These are phyloP conservation scores for Miltochrista miniata DNA, from an alignment of 2,888 invertebrate genomes.

Conservation along the genomic window DNA sequence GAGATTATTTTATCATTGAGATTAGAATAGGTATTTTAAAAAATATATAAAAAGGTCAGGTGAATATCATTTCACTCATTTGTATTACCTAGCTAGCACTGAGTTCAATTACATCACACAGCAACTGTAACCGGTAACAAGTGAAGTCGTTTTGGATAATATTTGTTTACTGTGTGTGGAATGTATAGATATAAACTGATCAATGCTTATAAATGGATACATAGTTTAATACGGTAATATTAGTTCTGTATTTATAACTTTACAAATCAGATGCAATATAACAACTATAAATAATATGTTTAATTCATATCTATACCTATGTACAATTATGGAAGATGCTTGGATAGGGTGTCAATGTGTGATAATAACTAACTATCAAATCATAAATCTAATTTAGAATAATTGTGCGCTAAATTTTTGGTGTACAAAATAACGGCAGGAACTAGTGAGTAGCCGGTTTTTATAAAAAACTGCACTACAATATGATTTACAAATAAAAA, in stretches of 20 bases:
- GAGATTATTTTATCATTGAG: background rate
- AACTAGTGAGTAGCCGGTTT: slow-evolving; percentile 38
- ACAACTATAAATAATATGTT: slow-evolving; percentile 39
- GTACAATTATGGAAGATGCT: slow-evolving; percentile 53
- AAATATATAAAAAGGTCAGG: background rate
- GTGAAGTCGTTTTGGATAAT: slow-evolving; percentile 4
- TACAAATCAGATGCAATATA: slow-evolving; percentile 43
- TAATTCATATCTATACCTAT: slow-evolving; percentile 50
- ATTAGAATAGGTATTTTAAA: background rate
- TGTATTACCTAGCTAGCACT: background rate
- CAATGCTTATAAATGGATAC: slow-evolving; percentile 27
- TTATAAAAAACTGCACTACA: slow-evolving; percentile 23
- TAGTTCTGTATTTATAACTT: slow-evolving; percentile 18
- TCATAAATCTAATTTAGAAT: slow-evolving; percentile 24
- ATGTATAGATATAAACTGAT: slow-evolving; percentile 35
- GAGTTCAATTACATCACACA: background rate
- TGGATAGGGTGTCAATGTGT: slow-evolving; percentile 29
- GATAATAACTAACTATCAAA: slow-evolving; percentile 29
- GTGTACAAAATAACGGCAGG: slow-evolving; percentile 48
- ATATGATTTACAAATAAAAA: slow-evolving; percentile 17
- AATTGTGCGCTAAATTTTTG: slow-evolving; percentile 54
- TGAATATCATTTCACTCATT: background rate
- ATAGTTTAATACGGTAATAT: slow-evolving; percentile 35
- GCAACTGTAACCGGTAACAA: slow-evolving; percentile 2
- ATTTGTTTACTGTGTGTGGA: slow-evolving; percentile 24